Evolutionary conservation across 2,113 vertebrate genomes (phyloP).

Genomic region (Pangasianodon hypophthalmus): DNA sequence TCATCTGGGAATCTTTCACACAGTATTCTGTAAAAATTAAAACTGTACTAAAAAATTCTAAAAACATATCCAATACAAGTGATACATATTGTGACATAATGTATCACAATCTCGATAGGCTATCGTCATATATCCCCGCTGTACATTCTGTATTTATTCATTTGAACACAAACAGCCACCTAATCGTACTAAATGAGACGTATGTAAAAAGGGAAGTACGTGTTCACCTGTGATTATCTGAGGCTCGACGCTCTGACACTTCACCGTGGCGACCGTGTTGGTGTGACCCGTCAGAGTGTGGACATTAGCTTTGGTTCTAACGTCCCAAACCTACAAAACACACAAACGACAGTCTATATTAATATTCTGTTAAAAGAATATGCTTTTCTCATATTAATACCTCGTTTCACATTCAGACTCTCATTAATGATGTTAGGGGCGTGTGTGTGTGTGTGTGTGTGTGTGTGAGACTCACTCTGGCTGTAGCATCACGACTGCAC

Average conservation of each 20-base stretch:
- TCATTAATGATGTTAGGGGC: background rate
- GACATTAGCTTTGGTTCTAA: constrained; percentile 93
- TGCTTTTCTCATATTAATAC: background rate
- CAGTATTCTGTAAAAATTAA: too few species aligned
- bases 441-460: background rate
- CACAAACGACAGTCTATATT: background rate
- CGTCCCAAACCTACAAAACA: constrained; percentile 89
- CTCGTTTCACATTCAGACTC: background rate
- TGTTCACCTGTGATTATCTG: constrained; percentile 92
- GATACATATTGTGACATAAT: too few species aligned
- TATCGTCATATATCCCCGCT: too few species aligned
- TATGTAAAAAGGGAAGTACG: background rate
- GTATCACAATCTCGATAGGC: too few species aligned
- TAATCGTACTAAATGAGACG: background rate
- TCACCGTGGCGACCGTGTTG: constrained; percentile 95
- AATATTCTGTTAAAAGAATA: background rate
- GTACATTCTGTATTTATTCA: background rate
- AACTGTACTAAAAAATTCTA: too few species aligned
- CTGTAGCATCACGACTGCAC: constrained; percentile 94
- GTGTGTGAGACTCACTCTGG: constrained; percentile 76
- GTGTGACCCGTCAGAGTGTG: constrained; percentile 94
- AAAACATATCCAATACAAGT: too few species aligned
- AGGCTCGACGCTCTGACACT: constrained; percentile 92
- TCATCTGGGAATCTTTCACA: too few species aligned
- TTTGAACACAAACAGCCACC: background rate